Conservation (phyloP, 1,140 invertebrate species). For the Amyelois transitella region DNA sequence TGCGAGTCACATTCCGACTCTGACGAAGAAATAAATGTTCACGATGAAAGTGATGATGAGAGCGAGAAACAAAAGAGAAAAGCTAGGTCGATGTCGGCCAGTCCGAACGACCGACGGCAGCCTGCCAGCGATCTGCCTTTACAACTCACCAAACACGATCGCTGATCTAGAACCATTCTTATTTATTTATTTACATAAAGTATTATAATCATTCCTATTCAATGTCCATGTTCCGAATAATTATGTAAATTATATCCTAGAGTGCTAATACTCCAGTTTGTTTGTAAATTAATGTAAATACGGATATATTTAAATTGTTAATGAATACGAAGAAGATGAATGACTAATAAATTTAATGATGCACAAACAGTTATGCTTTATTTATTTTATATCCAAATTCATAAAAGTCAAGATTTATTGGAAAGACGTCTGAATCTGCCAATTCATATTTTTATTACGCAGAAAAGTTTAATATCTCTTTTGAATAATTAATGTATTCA, state of each 20-base stretch:
- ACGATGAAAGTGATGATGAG: conserved; percentile 77
- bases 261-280: conserved; percentile 48
- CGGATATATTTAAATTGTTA: conserved; percentile 44
- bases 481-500: neutral
- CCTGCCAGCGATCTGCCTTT: conserved; percentile 58
- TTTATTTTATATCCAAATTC: conserved; percentile 12
- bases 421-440: neutral
- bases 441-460: neutral
- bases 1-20: conserved; percentile 75
- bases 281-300: conserved; percentile 68
- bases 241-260: conserved; percentile 58
- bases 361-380: conserved; percentile 46
- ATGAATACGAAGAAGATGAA: conserved; percentile 43
- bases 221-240: conserved; percentile 49
- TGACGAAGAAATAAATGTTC: conserved; percentile 83
- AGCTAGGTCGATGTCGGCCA: conserved; percentile 50
- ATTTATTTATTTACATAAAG: conserved; percentile 40
- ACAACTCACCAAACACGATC: conserved; percentile 72
- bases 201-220: conserved; percentile 45
- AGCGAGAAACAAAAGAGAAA: conserved; percentile 40
- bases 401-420: neutral
- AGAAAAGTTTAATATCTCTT: neutral
- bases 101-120: conserved; percentile 41
- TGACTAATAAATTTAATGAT: conserved; percentile 42
- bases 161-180: conserved; percentile 49